Conservation (phyloP, 2,113 vertebrate species). For the Eulemur macaco region DNA sequence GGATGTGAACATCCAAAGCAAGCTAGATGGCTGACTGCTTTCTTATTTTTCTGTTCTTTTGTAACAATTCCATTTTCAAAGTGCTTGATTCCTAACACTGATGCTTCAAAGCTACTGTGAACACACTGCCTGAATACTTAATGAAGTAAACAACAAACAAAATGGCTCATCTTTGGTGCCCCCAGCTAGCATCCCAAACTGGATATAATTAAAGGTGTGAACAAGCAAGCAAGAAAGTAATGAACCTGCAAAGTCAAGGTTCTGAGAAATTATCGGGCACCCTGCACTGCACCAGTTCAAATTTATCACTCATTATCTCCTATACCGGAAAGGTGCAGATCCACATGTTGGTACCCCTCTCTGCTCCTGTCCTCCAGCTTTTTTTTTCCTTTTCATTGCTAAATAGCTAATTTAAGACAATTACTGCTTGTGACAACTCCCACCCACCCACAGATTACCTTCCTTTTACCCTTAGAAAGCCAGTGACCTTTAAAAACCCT, state of each 20-base stretch:
- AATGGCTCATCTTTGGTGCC: conserved; percentile 77
- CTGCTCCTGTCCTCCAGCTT: conserved; percentile 63
- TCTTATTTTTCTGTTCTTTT: conserved; percentile 58
- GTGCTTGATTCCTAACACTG: conserved; percentile 74
- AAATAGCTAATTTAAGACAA: conserved; percentile 79
- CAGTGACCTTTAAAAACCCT: conserved; percentile 77
- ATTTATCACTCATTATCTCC: conserved; percentile 81
- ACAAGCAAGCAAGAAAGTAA: conserved; percentile 80
- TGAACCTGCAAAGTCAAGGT: conserved; percentile 84
- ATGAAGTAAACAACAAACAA: conserved; percentile 82
- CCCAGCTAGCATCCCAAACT: conserved; percentile 79
- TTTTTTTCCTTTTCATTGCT: conserved; percentile 70
- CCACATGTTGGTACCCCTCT: conserved; percentile 65
- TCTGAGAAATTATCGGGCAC: conserved; percentile 82
- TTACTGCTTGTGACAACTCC: conserved; percentile 76
- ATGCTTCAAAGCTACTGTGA: conserved; percentile 70
- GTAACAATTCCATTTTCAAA: conserved; percentile 65
- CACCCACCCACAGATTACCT: conserved; percentile 9
- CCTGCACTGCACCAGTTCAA: conserved; percentile 79
- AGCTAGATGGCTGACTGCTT: conserved; percentile 7
- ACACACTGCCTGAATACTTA: conserved; percentile 74
- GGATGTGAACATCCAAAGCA: conserved; percentile 63
- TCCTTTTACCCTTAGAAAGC: conserved; percentile 59
- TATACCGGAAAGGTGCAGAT: conserved; percentile 48
- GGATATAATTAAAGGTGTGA: conserved; percentile 86